Percentiles rank a stretch among this genome's conserved stretches.
These are phyloP conservation scores for Drosophila trapezifrons DNA, from an alignment of 1,140 invertebrate genomes.

Conservation along the genomic window DNA sequence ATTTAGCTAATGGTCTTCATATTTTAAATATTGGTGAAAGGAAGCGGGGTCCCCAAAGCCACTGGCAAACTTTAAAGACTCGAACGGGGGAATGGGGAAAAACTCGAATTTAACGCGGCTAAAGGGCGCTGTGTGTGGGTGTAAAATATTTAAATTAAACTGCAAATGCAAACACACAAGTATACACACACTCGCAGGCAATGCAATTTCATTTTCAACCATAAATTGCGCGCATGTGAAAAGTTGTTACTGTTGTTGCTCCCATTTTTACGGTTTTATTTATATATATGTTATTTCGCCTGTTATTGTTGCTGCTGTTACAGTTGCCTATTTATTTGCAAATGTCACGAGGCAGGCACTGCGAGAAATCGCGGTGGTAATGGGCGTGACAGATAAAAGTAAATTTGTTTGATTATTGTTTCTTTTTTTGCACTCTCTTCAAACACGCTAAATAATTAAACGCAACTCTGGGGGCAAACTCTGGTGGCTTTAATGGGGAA, in stretches of 20 bases:
- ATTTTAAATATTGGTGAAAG: constrained; percentile 75
- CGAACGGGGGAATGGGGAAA: not conserved
- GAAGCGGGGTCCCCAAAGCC: constrained; percentile 11
- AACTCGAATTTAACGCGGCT: constrained; percentile 31
- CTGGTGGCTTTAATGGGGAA: constrained; percentile 7
- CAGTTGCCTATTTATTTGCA: constrained; percentile 71
- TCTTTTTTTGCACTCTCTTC: constrained; percentile 45
- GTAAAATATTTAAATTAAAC: constrained; percentile 76
- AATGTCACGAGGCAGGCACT: constrained; percentile 65
- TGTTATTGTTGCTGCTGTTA: constrained; percentile 31
- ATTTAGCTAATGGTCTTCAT: constrained; percentile 83
- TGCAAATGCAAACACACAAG: constrained; percentile 53
- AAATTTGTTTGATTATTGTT: constrained; percentile 59
- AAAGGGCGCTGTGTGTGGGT: constrained; percentile 30
- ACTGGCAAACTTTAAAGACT: constrained; percentile 42
- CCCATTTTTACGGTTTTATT: constrained; percentile 50
- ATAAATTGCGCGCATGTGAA: constrained; percentile 70
- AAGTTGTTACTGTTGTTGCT: constrained; percentile 37
- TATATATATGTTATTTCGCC: constrained; percentile 26
- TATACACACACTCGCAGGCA: constrained; percentile 20
- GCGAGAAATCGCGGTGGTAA: not conserved
- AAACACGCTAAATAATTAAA: constrained; percentile 60
- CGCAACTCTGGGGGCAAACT: constrained; percentile 22
- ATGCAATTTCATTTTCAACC: constrained; percentile 77
- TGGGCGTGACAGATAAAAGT: constrained; percentile 62